These are phyloP conservation scores for Pachycephus smyrnensis DNA, from an alignment of 2,888 invertebrate species.

Conservation along the genomic window DNA sequence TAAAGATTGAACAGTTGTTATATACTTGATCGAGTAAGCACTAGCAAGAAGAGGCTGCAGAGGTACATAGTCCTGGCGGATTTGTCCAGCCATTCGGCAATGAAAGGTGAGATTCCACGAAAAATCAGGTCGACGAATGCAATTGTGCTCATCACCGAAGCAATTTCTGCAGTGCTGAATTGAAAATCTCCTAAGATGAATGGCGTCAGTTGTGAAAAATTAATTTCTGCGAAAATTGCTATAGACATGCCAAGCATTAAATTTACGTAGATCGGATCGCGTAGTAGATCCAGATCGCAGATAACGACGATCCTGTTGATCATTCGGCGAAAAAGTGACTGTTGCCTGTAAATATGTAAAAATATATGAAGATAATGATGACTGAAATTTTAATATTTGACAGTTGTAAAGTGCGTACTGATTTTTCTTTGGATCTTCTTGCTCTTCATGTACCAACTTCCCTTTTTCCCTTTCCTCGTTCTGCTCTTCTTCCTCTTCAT, in stretches of 20 bases:
- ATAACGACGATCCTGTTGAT: conserved; percentile 67
- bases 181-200: conserved; percentile 76
- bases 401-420: conserved; percentile 14
- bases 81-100: conserved; percentile 74
- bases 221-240: conserved; percentile 77
- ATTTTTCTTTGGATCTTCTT: conserved; percentile 56
- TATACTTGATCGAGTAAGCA: conserved; percentile 73
- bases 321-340: background rate
- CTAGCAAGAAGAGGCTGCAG: conserved; percentile 72
- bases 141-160: conserved; percentile 74
- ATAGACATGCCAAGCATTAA: conserved; percentile 77
- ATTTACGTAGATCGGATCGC: conserved; percentile 76
- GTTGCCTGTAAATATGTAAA: background rate
- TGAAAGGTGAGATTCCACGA: conserved; percentile 74
- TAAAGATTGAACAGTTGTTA: conserved; percentile 14
- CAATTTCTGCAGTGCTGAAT: conserved; percentile 72
- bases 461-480: conserved; percentile 48
- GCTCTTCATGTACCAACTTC: conserved; percentile 38
- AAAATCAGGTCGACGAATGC: conserved; percentile 72
- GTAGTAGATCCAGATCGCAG: conserved; percentile 76
- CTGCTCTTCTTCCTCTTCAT: conserved; percentile 45
- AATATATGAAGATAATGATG: background rate
- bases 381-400: background rate
- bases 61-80: conserved; percentile 76
- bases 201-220: conserved; percentile 76